Evolutionary conservation across 2,797 vertebrate species (phyloP).

Genomic region (Heteromormyrus szaboi): DNA sequence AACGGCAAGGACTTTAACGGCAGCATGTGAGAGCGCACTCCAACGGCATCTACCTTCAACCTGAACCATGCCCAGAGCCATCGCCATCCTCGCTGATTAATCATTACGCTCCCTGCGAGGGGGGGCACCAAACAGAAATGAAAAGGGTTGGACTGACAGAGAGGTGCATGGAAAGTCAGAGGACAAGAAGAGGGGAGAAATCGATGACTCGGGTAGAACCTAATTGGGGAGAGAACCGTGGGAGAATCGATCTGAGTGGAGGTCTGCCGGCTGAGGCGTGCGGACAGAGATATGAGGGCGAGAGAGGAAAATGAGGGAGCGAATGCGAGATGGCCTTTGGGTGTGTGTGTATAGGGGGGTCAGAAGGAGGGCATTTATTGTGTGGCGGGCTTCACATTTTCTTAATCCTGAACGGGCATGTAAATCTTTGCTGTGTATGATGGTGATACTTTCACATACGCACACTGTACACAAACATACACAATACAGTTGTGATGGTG

Average conservation of each 20-base stretch:
- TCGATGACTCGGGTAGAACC: background rate
- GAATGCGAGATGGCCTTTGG: conserved; percentile 9
- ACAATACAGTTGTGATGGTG: background rate
- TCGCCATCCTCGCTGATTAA: background rate
- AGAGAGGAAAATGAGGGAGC: conserved; percentile 7
- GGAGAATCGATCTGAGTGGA: background rate
- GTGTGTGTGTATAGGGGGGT: background rate
- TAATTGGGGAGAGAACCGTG: background rate
- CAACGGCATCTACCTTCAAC: background rate
- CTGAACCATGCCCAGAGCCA: background rate
- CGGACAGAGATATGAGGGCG: conserved; percentile 46
- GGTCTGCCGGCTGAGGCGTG: background rate
- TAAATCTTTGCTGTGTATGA: background rate
- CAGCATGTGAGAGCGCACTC: background rate
- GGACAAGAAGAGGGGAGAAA: background rate
- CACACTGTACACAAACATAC: background rate
- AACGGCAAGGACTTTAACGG: background rate
- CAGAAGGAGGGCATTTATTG: background rate
- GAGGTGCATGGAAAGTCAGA: background rate
- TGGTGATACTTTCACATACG: background rate
- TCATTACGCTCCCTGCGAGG: background rate
- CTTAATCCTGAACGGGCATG: background rate
- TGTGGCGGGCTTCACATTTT: background rate
- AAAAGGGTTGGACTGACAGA: background rate
- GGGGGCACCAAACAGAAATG: background rate